A percentile compares a stretch with the other conserved stretches of the same genome.
Conservation (phyloP, 2,888 invertebrate species). For the Eucriotettix oculatus region DNA sequence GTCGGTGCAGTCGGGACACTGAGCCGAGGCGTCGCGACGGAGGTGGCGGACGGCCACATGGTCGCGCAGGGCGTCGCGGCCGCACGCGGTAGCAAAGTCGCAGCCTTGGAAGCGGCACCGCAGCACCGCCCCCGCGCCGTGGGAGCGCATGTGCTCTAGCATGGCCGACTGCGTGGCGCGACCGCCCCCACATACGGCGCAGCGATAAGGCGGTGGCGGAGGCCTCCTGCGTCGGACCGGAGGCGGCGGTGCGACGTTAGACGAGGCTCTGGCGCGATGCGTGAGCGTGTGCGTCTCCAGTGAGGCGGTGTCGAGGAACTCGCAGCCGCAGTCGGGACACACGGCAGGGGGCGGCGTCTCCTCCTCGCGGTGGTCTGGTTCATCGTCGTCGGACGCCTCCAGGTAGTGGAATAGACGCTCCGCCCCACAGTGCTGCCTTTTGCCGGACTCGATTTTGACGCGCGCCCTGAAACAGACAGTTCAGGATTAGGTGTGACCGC, state of each 20-base stretch:
- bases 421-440: conserved; percentile 35
- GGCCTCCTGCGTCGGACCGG: not conserved
- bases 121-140: conserved; percentile 22
- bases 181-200: conserved; percentile 28
- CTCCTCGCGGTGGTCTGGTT: conserved; percentile 16
- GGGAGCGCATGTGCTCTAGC: conserved; percentile 28
- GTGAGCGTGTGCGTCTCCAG: conserved; percentile 30
- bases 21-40: too few species aligned
- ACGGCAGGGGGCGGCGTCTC: conserved; percentile 30
- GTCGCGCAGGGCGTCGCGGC: not conserved
- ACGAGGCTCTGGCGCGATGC: conserved; percentile 19
- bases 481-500: conserved; percentile 18
- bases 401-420: conserved; percentile 54
- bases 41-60: too few species aligned
- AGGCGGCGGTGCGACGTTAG: not conserved
- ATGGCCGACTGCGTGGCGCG: conserved; percentile 29
- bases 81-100: conserved; percentile 13
- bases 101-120: conserved; percentile 20
- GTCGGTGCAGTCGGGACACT: too few species aligned
- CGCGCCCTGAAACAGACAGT: not conserved
- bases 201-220: conserved; percentile 21
- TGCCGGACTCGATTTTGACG: conserved; percentile 1
- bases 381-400: conserved; percentile 48
- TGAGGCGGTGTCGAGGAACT: conserved; percentile 33
- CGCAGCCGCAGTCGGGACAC: conserved; percentile 35